A percentile compares a stretch with the other conserved stretches of the same genome.
These are phyloP conservation scores for Schizothorax lantsangensis DNA, from an alignment of 2,797 vertebrate species.

Conservation along the genomic window DNA sequence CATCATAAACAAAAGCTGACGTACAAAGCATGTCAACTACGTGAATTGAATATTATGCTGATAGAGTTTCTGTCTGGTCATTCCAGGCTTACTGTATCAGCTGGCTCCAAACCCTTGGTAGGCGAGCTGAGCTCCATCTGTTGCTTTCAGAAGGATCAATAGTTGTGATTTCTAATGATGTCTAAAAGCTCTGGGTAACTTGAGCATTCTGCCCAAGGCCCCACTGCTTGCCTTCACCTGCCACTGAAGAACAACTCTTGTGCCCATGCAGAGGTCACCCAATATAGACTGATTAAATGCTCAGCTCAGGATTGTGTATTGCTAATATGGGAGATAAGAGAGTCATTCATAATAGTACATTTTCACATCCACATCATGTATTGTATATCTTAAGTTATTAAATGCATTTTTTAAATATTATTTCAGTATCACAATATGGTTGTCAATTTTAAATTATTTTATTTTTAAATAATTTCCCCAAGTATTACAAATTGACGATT, in stretches of 20 bases:
- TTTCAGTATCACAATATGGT: background rate
- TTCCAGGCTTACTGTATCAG: constrained; percentile 59
- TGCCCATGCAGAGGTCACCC: constrained; percentile 32
- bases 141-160: constrained; percentile 73
- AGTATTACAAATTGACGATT: background rate
- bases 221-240: constrained; percentile 31
- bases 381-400: background rate
- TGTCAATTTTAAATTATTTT: background rate
- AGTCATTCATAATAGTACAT: background rate
- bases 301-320: background rate
- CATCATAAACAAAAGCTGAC: background rate
- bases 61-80: constrained; percentile 36
- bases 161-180: constrained; percentile 70
- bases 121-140: constrained; percentile 68
- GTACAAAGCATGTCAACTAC: background rate
- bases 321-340: background rate
- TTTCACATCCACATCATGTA: background rate
- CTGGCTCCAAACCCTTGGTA: constrained; percentile 47
- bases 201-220: constrained; percentile 63
- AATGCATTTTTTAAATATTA: background rate
- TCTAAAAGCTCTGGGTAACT: constrained; percentile 77
- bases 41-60: constrained; percentile 11
- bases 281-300: constrained; percentile 11
- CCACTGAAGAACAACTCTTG: constrained; percentile 49
- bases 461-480: background rate